Conservation (phyloP, 2,888 invertebrate species). For the Alloplasta piceator region DNA sequence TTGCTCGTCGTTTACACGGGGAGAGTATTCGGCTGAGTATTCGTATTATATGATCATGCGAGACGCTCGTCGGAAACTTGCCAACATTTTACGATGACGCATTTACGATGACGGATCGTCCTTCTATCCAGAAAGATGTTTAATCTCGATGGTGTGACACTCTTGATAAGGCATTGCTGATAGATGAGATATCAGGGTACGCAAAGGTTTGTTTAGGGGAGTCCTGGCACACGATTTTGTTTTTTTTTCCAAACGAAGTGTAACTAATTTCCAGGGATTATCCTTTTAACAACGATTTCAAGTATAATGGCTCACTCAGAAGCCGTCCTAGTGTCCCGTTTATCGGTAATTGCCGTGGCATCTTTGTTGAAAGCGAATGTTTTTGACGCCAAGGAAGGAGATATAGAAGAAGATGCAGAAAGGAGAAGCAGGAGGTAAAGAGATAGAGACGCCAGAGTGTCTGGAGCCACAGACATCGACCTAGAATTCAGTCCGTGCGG, state of each 20-base stretch:
- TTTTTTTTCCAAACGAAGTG: too few species aligned
- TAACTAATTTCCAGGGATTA: too few species aligned
- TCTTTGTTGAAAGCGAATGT: neutral
- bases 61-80: slow-evolving; percentile 1
- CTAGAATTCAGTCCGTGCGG: slow-evolving; percentile 60
- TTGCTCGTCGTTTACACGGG: neutral
- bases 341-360: slow-evolving; percentile 17
- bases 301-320: too few species aligned
- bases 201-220: too few species aligned
- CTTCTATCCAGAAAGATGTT: neutral
- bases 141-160: neutral
- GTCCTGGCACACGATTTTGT: too few species aligned
- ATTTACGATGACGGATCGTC: neutral
- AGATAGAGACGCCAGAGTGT: slow-evolving; percentile 72
- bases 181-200: too few species aligned
- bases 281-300: too few species aligned
- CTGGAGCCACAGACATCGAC: slow-evolving; percentile 77
- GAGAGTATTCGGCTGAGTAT: slow-evolving; percentile 9
- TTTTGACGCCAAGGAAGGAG: slow-evolving; percentile 20
- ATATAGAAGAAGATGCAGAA: slow-evolving; percentile 2
- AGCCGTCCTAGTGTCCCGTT: slow-evolving; percentile 9
- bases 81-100: slow-evolving; percentile 11
- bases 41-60: neutral
- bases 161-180: too few species aligned
- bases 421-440: neutral